Evolutionary conservation across 2,113 vertebrate genomes (phyloP).

Genomic region (Hystrix cristata): DNA sequence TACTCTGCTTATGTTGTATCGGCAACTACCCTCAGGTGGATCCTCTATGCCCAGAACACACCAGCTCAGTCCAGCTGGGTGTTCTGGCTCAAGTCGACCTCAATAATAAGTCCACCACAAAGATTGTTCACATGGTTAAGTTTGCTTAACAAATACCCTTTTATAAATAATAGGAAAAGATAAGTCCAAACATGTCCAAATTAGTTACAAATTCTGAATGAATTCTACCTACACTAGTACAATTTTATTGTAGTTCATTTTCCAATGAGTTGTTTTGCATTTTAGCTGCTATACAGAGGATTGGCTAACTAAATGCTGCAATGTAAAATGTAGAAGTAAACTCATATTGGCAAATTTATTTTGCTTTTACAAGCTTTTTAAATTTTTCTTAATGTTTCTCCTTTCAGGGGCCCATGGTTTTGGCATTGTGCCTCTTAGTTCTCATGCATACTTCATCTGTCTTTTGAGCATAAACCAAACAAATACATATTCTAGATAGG

Average conservation of each 20-base stretch:
- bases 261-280: not conserved
- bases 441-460: not conserved
- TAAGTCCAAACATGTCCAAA: not conserved
- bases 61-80: too few species aligned
- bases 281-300: slow-evolving; percentile 26
- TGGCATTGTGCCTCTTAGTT: not conserved
- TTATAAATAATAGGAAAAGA: not conserved
- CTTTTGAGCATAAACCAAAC: not conserved
- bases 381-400: slow-evolving; percentile 3
- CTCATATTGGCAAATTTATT: slow-evolving; percentile 5
- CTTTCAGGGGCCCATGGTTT: not conserved
- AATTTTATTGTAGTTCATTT: not conserved
- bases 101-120: too few species aligned
- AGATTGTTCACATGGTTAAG: not conserved
- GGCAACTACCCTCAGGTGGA: too few species aligned
- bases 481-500: slow-evolving; percentile 21
- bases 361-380: slow-evolving; percentile 41
- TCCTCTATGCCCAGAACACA: too few species aligned
- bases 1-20: too few species aligned
- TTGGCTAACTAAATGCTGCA: not conserved
- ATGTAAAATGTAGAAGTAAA: slow-evolving; percentile 56
- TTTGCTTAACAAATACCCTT: slow-evolving; percentile 17
- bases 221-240: not conserved
- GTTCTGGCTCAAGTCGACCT: too few species aligned
- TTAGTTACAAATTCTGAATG: not conserved